phyloP scores from a whole-genome alignment of 2,888 invertebrate species.

The Frankliniella fusca region DNA sequence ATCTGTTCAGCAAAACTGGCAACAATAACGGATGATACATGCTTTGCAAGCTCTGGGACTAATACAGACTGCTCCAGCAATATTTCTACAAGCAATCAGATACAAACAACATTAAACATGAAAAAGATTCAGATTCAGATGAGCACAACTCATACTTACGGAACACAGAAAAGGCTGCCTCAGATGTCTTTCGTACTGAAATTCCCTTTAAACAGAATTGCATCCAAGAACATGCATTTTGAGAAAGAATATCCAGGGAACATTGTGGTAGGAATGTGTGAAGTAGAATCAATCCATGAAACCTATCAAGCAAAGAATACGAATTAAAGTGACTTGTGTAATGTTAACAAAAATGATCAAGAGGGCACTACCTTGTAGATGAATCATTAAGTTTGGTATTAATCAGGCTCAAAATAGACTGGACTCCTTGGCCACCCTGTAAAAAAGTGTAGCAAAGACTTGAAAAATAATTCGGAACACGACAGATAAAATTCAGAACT shows the following conservation, averaged over 20 bases:
- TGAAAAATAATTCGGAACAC: neutral
- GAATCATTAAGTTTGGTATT: neutral
- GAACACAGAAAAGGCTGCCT: neutral
- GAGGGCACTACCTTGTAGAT: neutral
- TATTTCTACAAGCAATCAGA: neutral
- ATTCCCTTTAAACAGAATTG: neutral
- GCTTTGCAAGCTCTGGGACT: neutral
- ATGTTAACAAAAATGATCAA: neutral
- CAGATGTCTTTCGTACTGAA: neutral
- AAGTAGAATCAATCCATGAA: neutral
- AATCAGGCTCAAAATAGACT: neutral
- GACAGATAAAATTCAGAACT: too few species aligned
- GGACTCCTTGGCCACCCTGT: neutral
- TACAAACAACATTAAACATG: neutral
- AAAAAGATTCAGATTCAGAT: neutral
- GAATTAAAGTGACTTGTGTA: neutral
- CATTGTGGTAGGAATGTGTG: neutral
- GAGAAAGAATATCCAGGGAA: neutral
- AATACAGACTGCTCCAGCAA: neutral
- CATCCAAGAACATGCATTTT: neutral
- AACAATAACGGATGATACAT: neutral
- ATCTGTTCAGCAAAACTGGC: neutral
- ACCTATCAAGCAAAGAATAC: neutral
- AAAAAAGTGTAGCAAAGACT: neutral
- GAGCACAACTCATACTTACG: neutral